Conservation (phyloP, 2,797 vertebrate genomes). For the Myotis planiceps region DNA sequence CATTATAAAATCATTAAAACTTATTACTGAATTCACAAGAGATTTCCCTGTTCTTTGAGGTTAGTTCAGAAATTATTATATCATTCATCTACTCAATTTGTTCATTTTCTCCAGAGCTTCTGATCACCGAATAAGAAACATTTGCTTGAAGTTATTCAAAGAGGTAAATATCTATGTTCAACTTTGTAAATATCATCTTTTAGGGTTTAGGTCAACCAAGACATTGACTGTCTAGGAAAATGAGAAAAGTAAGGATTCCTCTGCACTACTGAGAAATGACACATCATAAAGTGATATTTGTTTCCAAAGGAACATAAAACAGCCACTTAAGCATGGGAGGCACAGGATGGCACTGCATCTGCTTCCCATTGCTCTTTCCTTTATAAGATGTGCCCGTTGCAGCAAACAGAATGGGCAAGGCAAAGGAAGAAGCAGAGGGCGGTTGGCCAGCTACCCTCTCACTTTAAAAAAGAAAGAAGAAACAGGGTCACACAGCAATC, state of each 20-base stretch:
- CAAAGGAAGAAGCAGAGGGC: not conserved
- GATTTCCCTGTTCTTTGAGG: not conserved
- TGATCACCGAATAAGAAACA: not conserved
- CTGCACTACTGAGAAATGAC: not conserved
- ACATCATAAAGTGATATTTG: not conserved
- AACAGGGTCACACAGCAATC: not conserved
- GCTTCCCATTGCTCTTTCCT: slow-evolving; percentile 41
- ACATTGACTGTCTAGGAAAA: not conserved
- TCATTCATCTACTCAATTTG: not conserved
- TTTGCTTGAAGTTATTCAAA: not conserved
- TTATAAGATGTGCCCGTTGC: not conserved
- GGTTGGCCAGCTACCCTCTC: not conserved
- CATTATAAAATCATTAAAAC: not conserved
- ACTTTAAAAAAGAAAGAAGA: not conserved
- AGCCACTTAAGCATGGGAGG: not conserved
- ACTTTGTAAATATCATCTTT: not conserved
- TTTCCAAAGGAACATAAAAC: slow-evolving; percentile 25
- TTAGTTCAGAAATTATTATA: not conserved
- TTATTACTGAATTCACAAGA: not conserved
- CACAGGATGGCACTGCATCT: not conserved
- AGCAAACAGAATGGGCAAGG: not conserved
- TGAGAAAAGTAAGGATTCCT: not conserved
- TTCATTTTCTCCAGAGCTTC: not conserved
- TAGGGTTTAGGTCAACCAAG: not conserved
- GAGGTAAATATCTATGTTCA: not conserved